phyloP scores from a whole-genome alignment of 64 coral and sea anemone genomes.

The Montipora sp. region DNA sequence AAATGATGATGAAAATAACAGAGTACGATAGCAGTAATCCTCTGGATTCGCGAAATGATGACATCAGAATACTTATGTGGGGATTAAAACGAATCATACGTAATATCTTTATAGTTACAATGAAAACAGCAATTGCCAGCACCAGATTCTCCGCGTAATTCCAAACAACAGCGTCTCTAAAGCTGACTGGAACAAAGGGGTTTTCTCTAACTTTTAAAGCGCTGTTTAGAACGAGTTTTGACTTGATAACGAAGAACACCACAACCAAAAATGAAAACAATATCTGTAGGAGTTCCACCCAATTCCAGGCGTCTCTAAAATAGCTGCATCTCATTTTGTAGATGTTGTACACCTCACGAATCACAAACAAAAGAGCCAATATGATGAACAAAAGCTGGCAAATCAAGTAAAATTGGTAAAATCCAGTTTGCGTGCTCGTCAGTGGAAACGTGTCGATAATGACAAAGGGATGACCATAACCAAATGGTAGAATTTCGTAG shows the following conservation, averaged over 20 bases:
- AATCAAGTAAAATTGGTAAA: constrained; percentile 56
- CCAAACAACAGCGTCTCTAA: constrained; percentile 43
- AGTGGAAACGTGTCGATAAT: constrained; percentile 66
- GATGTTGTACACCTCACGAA: constrained; percentile 13
- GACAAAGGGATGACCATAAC: constrained; percentile 28
- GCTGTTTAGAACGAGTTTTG: constrained; percentile 23
- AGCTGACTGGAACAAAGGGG: constrained; percentile 51
- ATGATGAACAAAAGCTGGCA: constrained; percentile 68
- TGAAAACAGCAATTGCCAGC: constrained; percentile 53
- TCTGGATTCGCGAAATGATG: constrained; percentile 25
- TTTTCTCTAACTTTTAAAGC: constrained; percentile 38
- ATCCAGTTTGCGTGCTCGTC: constrained; percentile 24
- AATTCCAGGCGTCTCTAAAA: constrained; percentile 62
- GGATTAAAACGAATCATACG: constrained; percentile 61
- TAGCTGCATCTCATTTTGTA: constrained; percentile 29
- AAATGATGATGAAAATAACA: constrained; percentile 35
- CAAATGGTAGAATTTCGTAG: constrained; percentile 61
- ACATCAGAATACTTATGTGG: constrained; percentile 43
- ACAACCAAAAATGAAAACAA: constrained; percentile 47
- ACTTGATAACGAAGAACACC: constrained; percentile 53
- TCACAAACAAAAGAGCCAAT: constrained; percentile 26
- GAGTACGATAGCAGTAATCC: constrained; percentile 39
- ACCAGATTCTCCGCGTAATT: constrained; percentile 40
- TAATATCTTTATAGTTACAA: constrained; percentile 52
- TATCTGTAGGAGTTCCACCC: constrained; percentile 62